Percentiles rank a stretch among this genome's conserved stretches.
Evolutionary conservation across 2,797 vertebrate species (phyloP).

Genomic region (Esox lucius): DNA sequence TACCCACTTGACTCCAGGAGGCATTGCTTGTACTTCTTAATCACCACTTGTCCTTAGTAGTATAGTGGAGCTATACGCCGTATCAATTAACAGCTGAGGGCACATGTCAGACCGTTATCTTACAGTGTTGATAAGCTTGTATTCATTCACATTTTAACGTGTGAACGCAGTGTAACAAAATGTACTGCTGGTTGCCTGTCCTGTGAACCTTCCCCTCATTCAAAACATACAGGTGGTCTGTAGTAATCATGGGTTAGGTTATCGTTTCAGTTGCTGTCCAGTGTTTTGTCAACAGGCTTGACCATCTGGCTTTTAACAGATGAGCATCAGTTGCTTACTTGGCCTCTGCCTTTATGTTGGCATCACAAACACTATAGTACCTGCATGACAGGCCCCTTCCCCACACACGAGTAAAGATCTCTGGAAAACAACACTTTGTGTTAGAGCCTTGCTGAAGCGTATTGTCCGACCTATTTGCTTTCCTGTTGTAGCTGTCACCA

Average conservation of each 20-base stretch:
- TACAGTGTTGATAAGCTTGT: too few relatives aligned
- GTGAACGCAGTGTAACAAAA: too few relatives aligned
- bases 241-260: slow-evolving; percentile 17
- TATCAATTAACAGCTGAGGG: too few relatives aligned
- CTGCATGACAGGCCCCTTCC: neutral
- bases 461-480: too few relatives aligned
- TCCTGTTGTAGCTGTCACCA: too few relatives aligned
- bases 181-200: slow-evolving; percentile 29
- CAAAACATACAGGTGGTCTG: neutral
- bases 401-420: neutral
- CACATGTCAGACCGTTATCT: too few relatives aligned
- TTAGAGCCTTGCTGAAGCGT: neutral
- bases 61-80: too few relatives aligned
- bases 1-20: too few relatives aligned
- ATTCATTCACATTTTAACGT: too few relatives aligned
- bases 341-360: slow-evolving; percentile 9
- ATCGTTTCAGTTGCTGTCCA: slow-evolving; percentile 1
- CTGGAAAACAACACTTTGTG: neutral
- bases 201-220: slow-evolving; percentile 20
- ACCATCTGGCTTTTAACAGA: neutral
- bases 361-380: slow-evolving; percentile 12
- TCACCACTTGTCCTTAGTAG: too few relatives aligned
- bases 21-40: too few relatives aligned
- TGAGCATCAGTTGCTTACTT: neutral
- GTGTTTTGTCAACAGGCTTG: slow-evolving; percentile 13